Evolutionary conservation across 2,113 vertebrate species (phyloP).

Genomic region (Blennius ocellaris): DNA sequence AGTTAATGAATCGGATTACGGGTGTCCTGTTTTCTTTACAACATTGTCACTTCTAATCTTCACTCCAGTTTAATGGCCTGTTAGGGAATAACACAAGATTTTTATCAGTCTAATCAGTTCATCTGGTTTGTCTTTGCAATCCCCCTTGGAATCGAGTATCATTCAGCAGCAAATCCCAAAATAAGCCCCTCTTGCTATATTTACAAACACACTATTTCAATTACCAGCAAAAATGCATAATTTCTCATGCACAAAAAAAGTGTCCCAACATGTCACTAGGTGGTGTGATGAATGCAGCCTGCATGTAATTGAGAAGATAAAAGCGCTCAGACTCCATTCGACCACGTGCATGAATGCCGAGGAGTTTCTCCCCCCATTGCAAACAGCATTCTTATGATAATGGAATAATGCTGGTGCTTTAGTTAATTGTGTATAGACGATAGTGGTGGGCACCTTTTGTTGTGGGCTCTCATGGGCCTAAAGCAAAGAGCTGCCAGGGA

Average conservation of each 20-base stretch:
- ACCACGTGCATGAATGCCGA: constrained; percentile 71
- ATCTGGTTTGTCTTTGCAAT: constrained; percentile 14
- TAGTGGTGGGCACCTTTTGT: constrained; percentile 83
- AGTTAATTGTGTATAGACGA: constrained; percentile 81
- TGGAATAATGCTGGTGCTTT: constrained; percentile 82
- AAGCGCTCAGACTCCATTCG: constrained; percentile 68
- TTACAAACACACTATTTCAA: constrained; percentile 51
- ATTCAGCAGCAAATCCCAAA: no score
- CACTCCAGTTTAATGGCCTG: neutral
- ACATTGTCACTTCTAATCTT: neutral
- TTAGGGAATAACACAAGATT: neutral
- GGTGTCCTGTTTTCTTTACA: no score
- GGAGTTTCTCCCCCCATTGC: constrained; percentile 68
- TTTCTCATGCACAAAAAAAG: constrained; percentile 51
- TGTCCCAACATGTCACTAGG: constrained; percentile 66
- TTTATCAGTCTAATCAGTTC: neutral
- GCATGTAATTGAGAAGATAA: constrained; percentile 77
- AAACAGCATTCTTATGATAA: constrained; percentile 86
- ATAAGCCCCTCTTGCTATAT: neutral
- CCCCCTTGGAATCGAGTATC: constrained; percentile 7
- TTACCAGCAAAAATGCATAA: constrained; percentile 47
- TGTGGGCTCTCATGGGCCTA: constrained; percentile 66
- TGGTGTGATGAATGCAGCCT: constrained; percentile 65
- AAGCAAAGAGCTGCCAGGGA: constrained; percentile 73
- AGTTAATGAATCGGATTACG: neutral